phyloP scores from a whole-genome alignment of 1,140 invertebrate species.

The Phymorhynchus buccinoides region DNA sequence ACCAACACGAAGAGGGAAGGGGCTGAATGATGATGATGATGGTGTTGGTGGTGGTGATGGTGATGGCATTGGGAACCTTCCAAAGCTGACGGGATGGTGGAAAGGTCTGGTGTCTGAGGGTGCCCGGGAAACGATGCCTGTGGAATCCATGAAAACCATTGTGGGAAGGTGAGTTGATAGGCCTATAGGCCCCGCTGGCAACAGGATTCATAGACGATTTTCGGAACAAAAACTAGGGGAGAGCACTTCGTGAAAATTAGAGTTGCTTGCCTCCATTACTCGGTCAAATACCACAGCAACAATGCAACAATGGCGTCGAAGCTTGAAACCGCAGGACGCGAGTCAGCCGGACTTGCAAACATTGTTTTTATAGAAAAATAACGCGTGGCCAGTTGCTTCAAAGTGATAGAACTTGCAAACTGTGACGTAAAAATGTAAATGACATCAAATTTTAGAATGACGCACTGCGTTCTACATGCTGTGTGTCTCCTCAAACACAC shows the following conservation, averaged over 20 bases:
- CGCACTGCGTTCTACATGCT: too few relatives aligned
- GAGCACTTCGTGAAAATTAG: background rate
- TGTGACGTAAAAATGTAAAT: too few relatives aligned
- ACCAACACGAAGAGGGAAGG: background rate
- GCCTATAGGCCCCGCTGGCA: background rate
- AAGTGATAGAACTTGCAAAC: too few relatives aligned
- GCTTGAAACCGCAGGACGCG: too few relatives aligned
- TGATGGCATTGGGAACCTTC: background rate
- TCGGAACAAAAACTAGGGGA: too few relatives aligned
- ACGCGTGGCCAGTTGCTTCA: too few relatives aligned
- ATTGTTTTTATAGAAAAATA: too few relatives aligned
- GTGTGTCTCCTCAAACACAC: too few relatives aligned
- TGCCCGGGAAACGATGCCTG: background rate
- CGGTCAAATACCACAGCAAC: background rate
- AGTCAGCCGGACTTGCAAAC: too few relatives aligned
- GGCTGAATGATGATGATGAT: background rate
- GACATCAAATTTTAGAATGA: too few relatives aligned
- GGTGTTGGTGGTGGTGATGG: background rate
- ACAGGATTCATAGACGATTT: background rate
- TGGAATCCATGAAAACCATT: conserved; percentile 8
- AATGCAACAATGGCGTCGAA: background rate
- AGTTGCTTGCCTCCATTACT: too few relatives aligned
- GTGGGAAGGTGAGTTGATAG: background rate
- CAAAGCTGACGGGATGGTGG: background rate
- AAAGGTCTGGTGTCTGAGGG: background rate